Conservation (phyloP, 1,140 invertebrate species). For the Bombus sibiricus region DNA sequence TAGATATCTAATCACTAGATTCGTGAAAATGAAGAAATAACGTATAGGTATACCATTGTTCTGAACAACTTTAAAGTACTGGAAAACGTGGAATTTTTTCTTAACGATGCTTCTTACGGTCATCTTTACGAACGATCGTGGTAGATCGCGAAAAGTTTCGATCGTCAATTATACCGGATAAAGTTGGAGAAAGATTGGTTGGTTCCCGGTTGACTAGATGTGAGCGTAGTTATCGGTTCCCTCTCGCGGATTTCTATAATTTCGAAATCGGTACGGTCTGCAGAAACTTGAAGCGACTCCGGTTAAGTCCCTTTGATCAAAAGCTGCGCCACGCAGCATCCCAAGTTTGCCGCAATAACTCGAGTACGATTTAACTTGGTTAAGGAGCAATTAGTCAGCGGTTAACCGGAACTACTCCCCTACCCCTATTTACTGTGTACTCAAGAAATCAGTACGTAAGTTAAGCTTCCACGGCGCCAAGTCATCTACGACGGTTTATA, state of each 20-base stretch:
- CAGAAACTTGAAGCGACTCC: conserved; percentile 56
- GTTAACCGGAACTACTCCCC: conserved; percentile 67
- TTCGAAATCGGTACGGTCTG: conserved; percentile 57
- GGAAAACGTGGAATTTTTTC: neutral
- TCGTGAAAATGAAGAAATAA: too few species aligned
- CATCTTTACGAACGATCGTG: neutral
- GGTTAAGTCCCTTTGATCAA: conserved; percentile 63
- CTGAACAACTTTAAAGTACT: neutral
- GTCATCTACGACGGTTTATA: conserved; percentile 64
- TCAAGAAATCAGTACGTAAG: conserved; percentile 68
- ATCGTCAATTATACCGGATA: neutral
- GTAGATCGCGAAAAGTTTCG: neutral
- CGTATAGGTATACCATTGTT: too few species aligned
- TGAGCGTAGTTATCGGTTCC: conserved; percentile 6
- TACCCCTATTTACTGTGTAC: conserved; percentile 68
- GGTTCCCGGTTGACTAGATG: neutral
- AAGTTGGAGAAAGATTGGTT: neutral
- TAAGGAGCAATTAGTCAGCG: conserved; percentile 71
- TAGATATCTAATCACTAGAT: too few species aligned
- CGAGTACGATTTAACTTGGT: conserved; percentile 70
- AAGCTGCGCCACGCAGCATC: conserved; percentile 63
- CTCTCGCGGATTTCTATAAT: conserved; percentile 39
- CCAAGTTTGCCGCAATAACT: conserved; percentile 66
- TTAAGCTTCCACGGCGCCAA: conserved; percentile 57
- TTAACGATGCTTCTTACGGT: neutral